Evolutionary conservation across 2,888 invertebrate species (phyloP).

Genomic region (Acanthoscelides obtectus): DNA sequence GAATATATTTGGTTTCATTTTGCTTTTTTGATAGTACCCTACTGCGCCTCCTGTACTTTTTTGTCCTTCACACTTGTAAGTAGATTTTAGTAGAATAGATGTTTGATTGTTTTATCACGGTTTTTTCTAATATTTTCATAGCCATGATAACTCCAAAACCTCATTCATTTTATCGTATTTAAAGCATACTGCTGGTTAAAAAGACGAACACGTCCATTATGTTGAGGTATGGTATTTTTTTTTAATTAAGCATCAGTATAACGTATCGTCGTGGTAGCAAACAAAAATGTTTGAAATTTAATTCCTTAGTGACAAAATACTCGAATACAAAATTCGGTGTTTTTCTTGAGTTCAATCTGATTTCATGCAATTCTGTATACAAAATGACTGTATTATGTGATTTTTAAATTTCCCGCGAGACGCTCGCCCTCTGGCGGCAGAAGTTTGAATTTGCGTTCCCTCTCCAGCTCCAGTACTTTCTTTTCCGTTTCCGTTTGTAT

Average conservation of each 20-base stretch:
- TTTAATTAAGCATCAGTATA: no score
- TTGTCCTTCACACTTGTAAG: constrained; percentile 7
- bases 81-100: constrained; percentile 10
- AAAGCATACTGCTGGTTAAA: no score
- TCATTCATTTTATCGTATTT: no score
- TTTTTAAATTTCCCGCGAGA: neutral
- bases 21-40: constrained; percentile 8
- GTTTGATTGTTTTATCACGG: constrained; percentile 8
- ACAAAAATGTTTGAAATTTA: no score
- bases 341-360: no score
- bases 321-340: no score
- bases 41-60: constrained; percentile 4
- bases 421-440: neutral
- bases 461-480: neutral
- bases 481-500: neutral
- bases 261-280: no score
- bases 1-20: neutral
- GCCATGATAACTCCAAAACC: neutral
- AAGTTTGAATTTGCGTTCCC: neutral
- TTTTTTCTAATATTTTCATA: constrained; percentile 7
- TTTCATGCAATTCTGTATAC: neutral
- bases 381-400: neutral
- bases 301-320: no score
- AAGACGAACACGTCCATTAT: no score
- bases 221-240: no score